Evolutionary conservation across 2,113 vertebrate species (phyloP), one percentile per base, ranked within the genome.

Genomic region (Mirza zaza): DNA sequence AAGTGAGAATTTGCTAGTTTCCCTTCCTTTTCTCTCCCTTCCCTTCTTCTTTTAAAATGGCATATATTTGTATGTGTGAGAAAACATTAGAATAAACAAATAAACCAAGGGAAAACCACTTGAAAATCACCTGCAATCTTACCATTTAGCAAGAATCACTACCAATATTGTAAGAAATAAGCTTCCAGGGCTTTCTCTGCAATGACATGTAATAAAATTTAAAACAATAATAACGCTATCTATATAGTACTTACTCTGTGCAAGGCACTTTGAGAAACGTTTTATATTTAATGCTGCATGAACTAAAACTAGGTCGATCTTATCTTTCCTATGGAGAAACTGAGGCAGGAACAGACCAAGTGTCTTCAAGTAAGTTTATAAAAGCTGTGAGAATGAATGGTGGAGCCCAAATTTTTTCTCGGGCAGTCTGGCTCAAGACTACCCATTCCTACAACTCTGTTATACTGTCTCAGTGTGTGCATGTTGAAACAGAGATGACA

Each of bases 51-150:
- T 90, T 87, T 91, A 65, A 76, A 52, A 71, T 55, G 79, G 34
- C 83, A 27, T 73, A n/a, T 63, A 79, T 96, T 88, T 48, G 6
- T 81, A 82, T 61, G 32, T 91, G 75, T 97, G 83, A 97, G 75
- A 85, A 97, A 96, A 91, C 68, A 87, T 59, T 70, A 91, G 39
- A 83, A 82, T 96, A 97, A 96, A 95, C 86, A 97, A 95, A 95
- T 52, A 95, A 92, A 55, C 86, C 45, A 81, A 45, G 65, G 23
- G 52, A 61, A 55, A 75, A 85, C 23, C 23, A 79, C n/a, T 96
- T 29, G 81, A 91, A 95, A 89, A 94, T 86, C 48, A 8, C 80
- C 68, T 65, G 8, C 57, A 83, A 2, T 93, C 84, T 93, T 97
- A 59, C 57, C 70, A 91, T 65, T 89, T 93, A 96, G 91, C 83